A percentile compares a stretch with the other conserved stretches of the same genome.
These are phyloP conservation scores for Myotis brandtii DNA, from an alignment of 2,113 vertebrate species.

Conservation along the genomic window DNA sequence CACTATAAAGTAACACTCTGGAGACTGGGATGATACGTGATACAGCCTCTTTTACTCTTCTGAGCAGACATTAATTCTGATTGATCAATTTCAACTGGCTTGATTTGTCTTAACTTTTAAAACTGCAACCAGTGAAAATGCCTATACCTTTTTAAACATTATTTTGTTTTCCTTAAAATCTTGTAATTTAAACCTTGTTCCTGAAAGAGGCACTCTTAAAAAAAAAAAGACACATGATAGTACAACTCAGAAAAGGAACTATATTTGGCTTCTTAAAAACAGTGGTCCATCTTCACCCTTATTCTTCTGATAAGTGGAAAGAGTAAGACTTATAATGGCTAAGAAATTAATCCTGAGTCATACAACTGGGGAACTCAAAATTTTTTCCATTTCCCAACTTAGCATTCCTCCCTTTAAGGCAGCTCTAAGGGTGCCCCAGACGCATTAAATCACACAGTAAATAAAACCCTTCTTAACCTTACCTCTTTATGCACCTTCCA, in stretches of 20 bases:
- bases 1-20: neutral
- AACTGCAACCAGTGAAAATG: constrained; percentile 1
- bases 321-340: neutral
- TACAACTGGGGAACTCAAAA: neutral
- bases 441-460: neutral
- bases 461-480: constrained; percentile 78
- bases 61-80: neutral
- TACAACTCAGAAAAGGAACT: constrained; percentile 2
- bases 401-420: neutral
- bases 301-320: neutral
- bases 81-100: neutral
- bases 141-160: neutral
- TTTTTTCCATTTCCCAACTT: neutral
- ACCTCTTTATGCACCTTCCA: constrained; percentile 93
- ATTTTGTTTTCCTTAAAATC: constrained; percentile 39
- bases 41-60: neutral
- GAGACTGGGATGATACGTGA: neutral
- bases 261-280: constrained; percentile 17
- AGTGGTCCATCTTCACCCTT: neutral
- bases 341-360: constrained; percentile 6
- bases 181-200: constrained; percentile 26
- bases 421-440: neutral
- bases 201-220: constrained; percentile 2
- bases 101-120: constrained; percentile 25
- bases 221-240: neutral